A percentile compares a stretch with the other conserved stretches of the same genome.
These are phyloP conservation scores for Pogonomyrmex californicus DNA, from an alignment of 1,140 invertebrate genomes.

Conservation along the genomic window DNA sequence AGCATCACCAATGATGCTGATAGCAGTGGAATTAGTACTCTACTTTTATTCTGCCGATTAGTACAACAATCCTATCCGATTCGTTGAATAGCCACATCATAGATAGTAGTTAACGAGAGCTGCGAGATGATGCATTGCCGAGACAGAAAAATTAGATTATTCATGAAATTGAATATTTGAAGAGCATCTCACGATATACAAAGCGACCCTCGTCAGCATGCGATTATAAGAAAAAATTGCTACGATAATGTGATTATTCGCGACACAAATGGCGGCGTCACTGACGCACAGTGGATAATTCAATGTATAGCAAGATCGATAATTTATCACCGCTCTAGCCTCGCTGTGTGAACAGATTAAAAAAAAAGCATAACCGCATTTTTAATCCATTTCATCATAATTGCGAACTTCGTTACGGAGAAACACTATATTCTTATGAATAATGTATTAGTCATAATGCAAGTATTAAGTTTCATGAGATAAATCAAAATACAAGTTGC, in stretches of 20 bases:
- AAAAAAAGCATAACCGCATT: conserved; percentile 31
- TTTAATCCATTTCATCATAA: conserved; percentile 56
- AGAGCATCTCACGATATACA: conserved; percentile 45
- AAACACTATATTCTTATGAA: conserved; percentile 51
- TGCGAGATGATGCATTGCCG: conserved; percentile 23
- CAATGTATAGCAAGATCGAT: conserved; percentile 44
- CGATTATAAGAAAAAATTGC: conserved; percentile 56
- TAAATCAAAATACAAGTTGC: conserved; percentile 34
- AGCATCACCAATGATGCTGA: neutral
- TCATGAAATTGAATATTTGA: conserved; percentile 53
- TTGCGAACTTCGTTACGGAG: conserved; percentile 37
- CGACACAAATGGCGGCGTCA: conserved; percentile 48
- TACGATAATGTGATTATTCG: conserved; percentile 39
- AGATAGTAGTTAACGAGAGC: conserved; percentile 28
- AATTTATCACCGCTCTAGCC: conserved; percentile 36
- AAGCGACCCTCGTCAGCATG: conserved; percentile 51
- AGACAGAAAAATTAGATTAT: conserved; percentile 57
- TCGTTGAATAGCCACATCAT: conserved; percentile 35
- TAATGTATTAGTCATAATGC: conserved; percentile 51
- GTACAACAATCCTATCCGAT: conserved; percentile 47
- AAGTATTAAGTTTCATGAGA: conserved; percentile 45
- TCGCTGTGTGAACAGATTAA: conserved; percentile 9
- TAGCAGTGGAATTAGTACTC: conserved; percentile 41
- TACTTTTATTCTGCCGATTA: neutral
- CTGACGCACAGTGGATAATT: conserved; percentile 17